A percentile compares a stretch with the other conserved stretches of the same genome.
These are phyloP conservation scores for Sebastes reedi DNA, from an alignment of 2,797 vertebrate genomes.

Conservation along the genomic window DNA sequence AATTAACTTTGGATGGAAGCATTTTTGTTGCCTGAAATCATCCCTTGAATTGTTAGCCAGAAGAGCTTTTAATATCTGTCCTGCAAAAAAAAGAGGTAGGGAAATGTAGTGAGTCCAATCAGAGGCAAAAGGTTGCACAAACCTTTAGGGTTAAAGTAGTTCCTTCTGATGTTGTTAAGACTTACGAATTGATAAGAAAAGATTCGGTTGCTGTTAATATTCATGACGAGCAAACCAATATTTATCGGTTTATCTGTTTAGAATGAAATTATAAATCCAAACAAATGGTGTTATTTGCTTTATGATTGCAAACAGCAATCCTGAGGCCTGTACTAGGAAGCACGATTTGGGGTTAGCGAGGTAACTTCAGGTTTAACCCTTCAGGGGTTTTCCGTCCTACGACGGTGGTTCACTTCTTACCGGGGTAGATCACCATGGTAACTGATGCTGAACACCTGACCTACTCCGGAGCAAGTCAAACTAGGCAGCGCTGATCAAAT, in stretches of 20 bases:
- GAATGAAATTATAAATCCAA: conserved; percentile 16
- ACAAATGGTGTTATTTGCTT: neutral
- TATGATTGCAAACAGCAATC: conserved; percentile 5
- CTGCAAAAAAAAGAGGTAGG: neutral
- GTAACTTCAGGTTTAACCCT: too few relatives aligned
- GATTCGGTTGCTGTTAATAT: neutral
- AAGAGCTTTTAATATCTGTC: conserved; percentile 25
- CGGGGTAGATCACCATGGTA: too few relatives aligned
- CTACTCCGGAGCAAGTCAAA: too few relatives aligned
- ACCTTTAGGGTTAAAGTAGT: neutral
- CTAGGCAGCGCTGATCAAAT: too few relatives aligned
- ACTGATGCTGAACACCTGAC: too few relatives aligned
- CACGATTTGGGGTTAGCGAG: too few relatives aligned
- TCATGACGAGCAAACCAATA: neutral
- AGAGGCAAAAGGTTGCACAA: neutral
- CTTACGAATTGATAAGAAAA: neutral
- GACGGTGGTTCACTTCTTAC: too few relatives aligned
- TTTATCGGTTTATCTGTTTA: conserved; percentile 20
- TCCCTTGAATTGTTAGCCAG: conserved; percentile 6
- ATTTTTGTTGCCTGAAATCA: conserved; percentile 41
- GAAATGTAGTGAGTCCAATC: neutral
- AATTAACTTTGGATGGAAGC: conserved; percentile 30
- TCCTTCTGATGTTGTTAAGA: neutral
- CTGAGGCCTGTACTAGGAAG: neutral
- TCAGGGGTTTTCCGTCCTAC: too few relatives aligned